A percentile compares a stretch with the other conserved stretches of the same genome.
Conservation (phyloP, 2,888 invertebrate genomes). For the Lasioglossum oenotherae region DNA sequence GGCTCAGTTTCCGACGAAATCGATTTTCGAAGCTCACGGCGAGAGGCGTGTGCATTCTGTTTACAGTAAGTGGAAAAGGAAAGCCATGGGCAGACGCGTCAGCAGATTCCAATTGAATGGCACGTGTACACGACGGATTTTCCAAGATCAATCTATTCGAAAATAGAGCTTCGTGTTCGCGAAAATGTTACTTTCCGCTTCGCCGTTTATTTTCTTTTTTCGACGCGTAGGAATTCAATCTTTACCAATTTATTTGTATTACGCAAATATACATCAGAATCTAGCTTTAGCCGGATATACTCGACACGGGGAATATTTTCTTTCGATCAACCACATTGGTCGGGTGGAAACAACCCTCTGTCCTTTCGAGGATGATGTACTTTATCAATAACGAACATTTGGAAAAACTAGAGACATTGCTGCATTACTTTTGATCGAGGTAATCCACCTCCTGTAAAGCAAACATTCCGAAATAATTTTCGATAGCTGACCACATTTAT, state of each 20-base stretch:
- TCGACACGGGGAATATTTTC: not conserved
- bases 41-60: not conserved
- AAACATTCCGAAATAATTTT: no score
- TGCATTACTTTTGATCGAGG: no score
- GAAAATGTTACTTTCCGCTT: not conserved
- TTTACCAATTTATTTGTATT: not conserved
- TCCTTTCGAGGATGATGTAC: no score
- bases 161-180: not conserved
- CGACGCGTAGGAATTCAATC: not conserved
- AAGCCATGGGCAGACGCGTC: not conserved
- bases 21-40: not conserved
- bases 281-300: not conserved
- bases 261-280: not conserved
- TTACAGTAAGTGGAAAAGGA: slow-evolving; percentile 6
- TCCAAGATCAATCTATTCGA: not conserved
- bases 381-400: no score
- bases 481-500: no score
- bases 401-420: no score
- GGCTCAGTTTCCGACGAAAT: not conserved
- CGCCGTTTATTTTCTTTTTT: not conserved
- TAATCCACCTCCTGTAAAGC: no score
- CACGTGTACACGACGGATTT: not conserved
- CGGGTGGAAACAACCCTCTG: not conserved
- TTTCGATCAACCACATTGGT: not conserved
- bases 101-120: not conserved